phyloP scores from a whole-genome alignment of 2,113 vertebrate species.

The Lonchura striata region DNA sequence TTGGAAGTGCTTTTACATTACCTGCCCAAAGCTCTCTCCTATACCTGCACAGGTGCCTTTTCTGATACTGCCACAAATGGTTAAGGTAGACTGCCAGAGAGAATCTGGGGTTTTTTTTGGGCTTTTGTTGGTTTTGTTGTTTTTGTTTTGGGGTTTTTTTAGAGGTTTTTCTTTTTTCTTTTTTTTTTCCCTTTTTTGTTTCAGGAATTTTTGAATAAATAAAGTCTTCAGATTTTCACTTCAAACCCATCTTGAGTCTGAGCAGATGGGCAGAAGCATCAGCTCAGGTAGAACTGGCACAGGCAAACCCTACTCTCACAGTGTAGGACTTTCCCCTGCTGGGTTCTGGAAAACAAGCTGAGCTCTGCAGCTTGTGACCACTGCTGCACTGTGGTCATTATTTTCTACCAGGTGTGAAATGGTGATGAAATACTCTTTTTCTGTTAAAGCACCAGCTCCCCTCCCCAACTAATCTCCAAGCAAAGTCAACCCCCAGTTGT shows the following conservation, averaged over 20 bases:
- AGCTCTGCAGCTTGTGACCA: background rate
- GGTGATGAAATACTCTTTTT: background rate
- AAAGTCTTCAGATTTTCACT: background rate
- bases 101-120: background rate
- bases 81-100: background rate
- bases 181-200: too few relatives aligned
- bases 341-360: background rate
- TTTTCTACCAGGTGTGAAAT: background rate
- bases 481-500: rapidly evolving
- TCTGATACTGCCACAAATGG: rapidly evolving
- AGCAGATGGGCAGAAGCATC: background rate
- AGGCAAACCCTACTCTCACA: rapidly evolving
- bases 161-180: background rate
- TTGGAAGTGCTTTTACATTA: background rate
- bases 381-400: background rate
- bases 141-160: too few relatives aligned
- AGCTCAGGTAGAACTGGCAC: background rate
- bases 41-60: background rate
- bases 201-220: background rate
- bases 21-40: background rate
- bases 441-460: background rate
- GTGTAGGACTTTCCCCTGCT: background rate
- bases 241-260: rapidly evolving
- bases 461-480: background rate
- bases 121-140: background rate